phyloP scores from a whole-genome alignment of 2,113 vertebrate genomes.

The Nipponia nippon region DNA sequence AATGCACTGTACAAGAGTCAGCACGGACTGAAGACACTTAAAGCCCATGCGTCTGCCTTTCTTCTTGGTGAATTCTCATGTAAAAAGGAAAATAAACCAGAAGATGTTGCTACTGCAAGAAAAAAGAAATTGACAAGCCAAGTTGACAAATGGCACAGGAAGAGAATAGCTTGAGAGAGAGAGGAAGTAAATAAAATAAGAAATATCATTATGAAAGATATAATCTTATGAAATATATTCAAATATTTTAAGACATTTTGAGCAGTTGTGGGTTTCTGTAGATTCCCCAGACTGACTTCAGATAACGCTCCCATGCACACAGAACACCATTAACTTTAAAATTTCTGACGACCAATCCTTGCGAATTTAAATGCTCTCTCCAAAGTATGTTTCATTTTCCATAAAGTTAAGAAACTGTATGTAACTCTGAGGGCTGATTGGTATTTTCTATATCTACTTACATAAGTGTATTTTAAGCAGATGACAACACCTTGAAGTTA shows the following conservation, averaged over 20 bases:
- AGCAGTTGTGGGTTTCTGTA: neutral
- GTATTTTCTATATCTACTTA: neutral
- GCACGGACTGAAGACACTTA: neutral
- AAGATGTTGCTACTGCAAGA: neutral
- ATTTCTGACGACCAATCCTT: neutral
- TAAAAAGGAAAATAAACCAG: neutral
- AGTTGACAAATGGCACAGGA: neutral
- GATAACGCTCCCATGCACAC: neutral
- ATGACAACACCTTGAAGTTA: neutral
- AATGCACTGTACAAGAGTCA: neutral
- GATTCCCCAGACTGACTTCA: neutral
- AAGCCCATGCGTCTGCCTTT: neutral
- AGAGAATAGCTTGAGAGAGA: neutral
- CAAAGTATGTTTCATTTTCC: neutral
- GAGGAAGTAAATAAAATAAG: neutral
- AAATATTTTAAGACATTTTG: neutral
- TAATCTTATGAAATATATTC: neutral
- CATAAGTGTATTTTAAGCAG: neutral
- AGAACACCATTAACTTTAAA: neutral
- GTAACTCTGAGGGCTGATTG: neutral
- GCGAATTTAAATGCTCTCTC: neutral
- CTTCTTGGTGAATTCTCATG: neutral
- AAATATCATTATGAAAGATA: neutral
- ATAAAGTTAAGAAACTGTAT: neutral
- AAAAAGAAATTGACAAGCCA: neutral